These are phyloP conservation scores for Heliconius himera DNA, from an alignment of 1,140 invertebrate species.

Conservation along the genomic window DNA sequence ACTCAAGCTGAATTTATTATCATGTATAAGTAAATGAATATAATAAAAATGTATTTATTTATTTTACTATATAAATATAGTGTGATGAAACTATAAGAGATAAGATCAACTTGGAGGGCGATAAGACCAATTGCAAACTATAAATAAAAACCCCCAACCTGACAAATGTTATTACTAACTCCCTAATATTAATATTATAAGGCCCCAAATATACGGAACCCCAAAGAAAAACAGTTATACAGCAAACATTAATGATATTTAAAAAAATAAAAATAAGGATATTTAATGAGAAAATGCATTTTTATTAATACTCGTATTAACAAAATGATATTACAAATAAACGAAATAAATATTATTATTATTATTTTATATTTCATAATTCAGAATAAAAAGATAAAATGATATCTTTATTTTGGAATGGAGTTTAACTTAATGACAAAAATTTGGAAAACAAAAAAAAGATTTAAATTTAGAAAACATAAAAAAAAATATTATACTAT, in stretches of 20 bases:
- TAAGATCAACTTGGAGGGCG: constrained; percentile 17
- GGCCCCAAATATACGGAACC: constrained; percentile 7
- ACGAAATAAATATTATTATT: too few species aligned
- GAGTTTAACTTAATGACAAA: too few species aligned
- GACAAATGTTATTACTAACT: constrained; percentile 53
- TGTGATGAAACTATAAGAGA: not conserved
- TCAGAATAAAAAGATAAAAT: too few species aligned
- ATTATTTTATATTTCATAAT: too few species aligned
- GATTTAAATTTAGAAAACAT: too few species aligned
- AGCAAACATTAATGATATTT: not conserved
- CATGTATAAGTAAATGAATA: too few species aligned
- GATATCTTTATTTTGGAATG: too few species aligned
- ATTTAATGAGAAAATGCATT: not conserved
- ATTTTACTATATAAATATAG: not conserved
- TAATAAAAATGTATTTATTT: not conserved
- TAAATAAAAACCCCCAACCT: constrained; percentile 48
- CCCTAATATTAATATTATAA: constrained; percentile 43
- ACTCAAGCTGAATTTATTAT: too few species aligned
- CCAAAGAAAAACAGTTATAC: not conserved
- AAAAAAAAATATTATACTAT: too few species aligned
- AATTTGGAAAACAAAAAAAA: too few species aligned
- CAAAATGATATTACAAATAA: too few species aligned
- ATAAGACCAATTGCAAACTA: constrained; percentile 41
- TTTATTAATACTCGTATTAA: too few species aligned
- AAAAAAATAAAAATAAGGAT: not conserved